Percentiles rank a stretch among this genome's conserved stretches.
Conservation (phyloP, 2,797 vertebrate species). For the Atherinosoma microstoma region DNA sequence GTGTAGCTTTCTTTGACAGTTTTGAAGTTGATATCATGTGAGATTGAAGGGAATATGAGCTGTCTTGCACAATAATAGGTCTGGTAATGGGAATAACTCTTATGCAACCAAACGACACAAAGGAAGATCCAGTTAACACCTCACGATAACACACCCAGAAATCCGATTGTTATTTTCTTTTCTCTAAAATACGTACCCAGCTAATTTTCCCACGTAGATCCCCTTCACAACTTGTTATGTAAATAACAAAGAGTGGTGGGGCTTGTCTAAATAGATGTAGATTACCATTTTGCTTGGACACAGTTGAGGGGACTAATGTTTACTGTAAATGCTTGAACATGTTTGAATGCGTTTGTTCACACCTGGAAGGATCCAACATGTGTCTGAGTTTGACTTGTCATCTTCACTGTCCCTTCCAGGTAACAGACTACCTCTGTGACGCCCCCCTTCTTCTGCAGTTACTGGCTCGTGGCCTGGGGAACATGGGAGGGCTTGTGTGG, state of each 20-base stretch:
- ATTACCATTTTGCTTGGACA: not conserved
- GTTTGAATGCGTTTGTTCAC: not conserved
- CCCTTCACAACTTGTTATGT: not conserved
- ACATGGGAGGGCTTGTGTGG: conserved; percentile 82
- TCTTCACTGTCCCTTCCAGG: conserved; percentile 59
- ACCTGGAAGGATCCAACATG: not conserved
- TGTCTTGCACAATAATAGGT: conserved; percentile 3
- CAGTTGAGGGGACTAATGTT: not conserved
- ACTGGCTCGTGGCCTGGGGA: conserved; percentile 77
- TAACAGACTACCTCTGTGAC: conserved; percentile 87
- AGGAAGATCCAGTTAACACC: conserved; percentile 18
- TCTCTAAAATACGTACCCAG: not conserved
- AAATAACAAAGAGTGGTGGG: not conserved
- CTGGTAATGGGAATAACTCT: conserved; percentile 33
- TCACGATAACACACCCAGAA: conserved; percentile 21
- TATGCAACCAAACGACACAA: conserved; percentile 29
- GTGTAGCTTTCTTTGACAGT: not conserved
- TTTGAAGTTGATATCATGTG: conserved; percentile 5
- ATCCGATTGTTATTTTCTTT: not conserved
- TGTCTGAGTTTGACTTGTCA: not conserved
- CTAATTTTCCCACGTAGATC: conserved; percentile 11
- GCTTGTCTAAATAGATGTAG: not conserved
- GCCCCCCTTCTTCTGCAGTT: conserved; percentile 79
- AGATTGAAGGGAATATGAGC: conserved; percentile 9
- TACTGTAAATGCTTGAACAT: not conserved